Percentiles rank a stretch among this genome's conserved stretches.
phyloP scores from a whole-genome alignment of 2,888 invertebrate species.

The Cheilosia urbana region DNA sequence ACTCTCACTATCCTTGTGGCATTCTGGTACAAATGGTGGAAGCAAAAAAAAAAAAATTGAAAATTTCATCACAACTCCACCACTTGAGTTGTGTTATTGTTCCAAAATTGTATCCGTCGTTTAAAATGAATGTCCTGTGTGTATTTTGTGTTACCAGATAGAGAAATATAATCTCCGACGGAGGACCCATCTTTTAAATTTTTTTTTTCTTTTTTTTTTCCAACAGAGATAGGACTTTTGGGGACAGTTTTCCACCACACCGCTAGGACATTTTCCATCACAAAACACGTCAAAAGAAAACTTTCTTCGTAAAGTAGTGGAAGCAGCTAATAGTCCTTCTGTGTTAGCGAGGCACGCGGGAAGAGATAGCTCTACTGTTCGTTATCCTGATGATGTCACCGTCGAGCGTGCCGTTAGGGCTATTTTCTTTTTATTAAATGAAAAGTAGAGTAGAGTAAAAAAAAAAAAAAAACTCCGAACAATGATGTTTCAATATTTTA shows the following conservation, averaged over 20 bases:
- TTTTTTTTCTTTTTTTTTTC: conserved; percentile 3
- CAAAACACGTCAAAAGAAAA: conserved; percentile 69
- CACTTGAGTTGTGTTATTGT: conserved; percentile 72
- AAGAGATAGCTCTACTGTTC: conserved; percentile 28
- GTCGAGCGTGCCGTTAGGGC: conserved; percentile 55
- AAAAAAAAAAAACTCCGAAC: conserved; percentile 53
- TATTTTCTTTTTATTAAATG: conserved; percentile 73
- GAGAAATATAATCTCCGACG: conserved; percentile 55
- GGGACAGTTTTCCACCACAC: conserved; percentile 53
- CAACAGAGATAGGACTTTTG: conserved; percentile 37
- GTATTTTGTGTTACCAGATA: conserved; percentile 12
- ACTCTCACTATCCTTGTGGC: conserved; percentile 20
- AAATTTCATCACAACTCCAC: conserved; percentile 53
- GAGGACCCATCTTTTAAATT: conserved; percentile 27
- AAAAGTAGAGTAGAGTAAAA: conserved; percentile 45
- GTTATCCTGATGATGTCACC: conserved; percentile 66
- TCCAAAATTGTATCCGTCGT: conserved; percentile 59
- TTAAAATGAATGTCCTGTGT: conserved; percentile 66
- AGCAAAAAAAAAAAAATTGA: conserved; percentile 16
- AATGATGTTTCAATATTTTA: conserved; percentile 65
- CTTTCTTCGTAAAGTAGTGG: conserved; percentile 59
- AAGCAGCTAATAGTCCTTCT: conserved; percentile 68
- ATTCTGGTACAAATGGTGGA: conserved; percentile 2
- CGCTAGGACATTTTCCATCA: conserved; percentile 54
- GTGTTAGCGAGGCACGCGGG: conserved; percentile 1